phyloP scores from a whole-genome alignment of 1,140 invertebrate genomes.

The Ericerus pela region DNA sequence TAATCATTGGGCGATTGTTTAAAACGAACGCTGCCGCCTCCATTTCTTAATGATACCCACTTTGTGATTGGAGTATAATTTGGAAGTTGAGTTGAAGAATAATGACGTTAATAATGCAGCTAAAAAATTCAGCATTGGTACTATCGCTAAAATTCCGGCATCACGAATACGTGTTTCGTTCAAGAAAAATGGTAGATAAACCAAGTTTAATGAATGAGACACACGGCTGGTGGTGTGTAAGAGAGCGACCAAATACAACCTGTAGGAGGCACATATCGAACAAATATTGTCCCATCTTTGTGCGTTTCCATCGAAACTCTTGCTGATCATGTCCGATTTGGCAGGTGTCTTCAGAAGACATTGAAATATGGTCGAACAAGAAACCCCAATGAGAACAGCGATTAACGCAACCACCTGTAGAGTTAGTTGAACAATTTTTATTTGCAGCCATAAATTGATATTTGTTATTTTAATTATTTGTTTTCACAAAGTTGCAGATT shows the following conservation, averaged over 20 bases:
- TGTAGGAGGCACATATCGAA: slow-evolving; percentile 8
- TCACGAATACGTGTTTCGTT: slow-evolving; percentile 50
- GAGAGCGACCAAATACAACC: slow-evolving; percentile 27
- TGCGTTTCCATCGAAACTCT: neutral
- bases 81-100: neutral
- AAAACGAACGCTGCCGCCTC: neutral
- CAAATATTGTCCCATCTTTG: neutral
- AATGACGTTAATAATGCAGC: slow-evolving; percentile 64
- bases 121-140: slow-evolving; percentile 71
- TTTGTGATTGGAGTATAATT: neutral
- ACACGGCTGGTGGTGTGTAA: slow-evolving; percentile 68
- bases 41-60: neutral
- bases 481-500: too few relatives aligned
- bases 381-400: slow-evolving; percentile 37
- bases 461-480: too few relatives aligned
- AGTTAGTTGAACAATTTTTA: too few relatives aligned
- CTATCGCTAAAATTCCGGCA: slow-evolving; percentile 59
- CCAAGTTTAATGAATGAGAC: slow-evolving; percentile 66
- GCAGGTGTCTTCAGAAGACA: slow-evolving; percentile 29
- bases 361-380: slow-evolving; percentile 42
- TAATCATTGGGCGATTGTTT: neutral
- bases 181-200: slow-evolving; percentile 75
- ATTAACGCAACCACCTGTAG: slow-evolving; percentile 42
- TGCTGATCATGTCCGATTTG: neutral
- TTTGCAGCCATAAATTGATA: too few relatives aligned